Percentiles rank a stretch among this genome's conserved stretches.
Evolutionary conservation across 1,140 invertebrate genomes (phyloP).

Genomic region (Apocrypta bakeri): DNA sequence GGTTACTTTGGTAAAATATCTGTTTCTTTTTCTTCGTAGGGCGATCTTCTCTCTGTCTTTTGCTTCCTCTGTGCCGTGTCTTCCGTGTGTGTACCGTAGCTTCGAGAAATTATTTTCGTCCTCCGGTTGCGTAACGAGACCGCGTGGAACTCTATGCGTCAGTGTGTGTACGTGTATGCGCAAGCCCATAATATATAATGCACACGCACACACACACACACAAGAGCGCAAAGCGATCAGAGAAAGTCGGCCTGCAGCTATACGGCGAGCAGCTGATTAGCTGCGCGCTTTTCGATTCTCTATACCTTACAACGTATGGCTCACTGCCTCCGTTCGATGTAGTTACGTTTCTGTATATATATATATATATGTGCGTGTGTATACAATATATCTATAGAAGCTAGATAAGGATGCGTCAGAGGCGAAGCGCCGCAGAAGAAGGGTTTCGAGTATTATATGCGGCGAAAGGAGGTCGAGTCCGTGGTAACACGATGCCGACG

Average conservation of each 20-base stretch:
- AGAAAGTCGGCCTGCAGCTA: no score
- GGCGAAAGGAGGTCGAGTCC: constrained; percentile 10
- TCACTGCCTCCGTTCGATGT: background rate
- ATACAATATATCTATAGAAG: no score
- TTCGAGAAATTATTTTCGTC: constrained; percentile 12
- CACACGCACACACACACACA: no score
- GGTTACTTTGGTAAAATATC: background rate
- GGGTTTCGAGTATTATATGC: background rate
- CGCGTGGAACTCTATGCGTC: background rate
- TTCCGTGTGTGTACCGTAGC: background rate
- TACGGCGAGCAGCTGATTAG: background rate
- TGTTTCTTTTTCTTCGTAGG: background rate
- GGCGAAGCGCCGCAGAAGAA: background rate
- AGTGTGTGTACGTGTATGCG: background rate
- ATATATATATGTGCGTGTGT: no score
- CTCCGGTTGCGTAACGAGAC: constrained; percentile 26
- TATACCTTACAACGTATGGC: no score
- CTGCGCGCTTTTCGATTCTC: background rate
- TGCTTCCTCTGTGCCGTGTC: background rate
- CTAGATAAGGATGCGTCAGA: background rate
- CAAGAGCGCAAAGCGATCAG: no score
- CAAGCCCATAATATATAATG: background rate
- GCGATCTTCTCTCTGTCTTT: background rate
- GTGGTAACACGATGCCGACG: background rate
- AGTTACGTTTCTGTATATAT: no score